A percentile compares a stretch with the other conserved stretches of the same genome.
phyloP scores from a whole-genome alignment of 2,113 vertebrate species.

The Scophthalmus maximus region DNA sequence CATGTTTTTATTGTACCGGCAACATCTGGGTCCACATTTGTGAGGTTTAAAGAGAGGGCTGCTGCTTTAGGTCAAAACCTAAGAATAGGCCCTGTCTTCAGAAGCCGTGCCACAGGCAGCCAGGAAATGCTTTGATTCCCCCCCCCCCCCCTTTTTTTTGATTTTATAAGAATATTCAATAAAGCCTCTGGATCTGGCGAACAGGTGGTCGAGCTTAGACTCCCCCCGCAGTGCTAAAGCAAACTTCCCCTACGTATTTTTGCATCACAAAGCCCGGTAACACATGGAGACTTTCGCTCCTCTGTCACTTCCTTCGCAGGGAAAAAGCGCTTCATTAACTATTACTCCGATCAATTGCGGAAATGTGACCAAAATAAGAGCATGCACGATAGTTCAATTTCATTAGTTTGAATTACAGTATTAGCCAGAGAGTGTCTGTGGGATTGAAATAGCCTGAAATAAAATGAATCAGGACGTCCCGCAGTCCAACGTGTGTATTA shows the following conservation, averaged over 20 bases:
- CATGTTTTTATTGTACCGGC: constrained; percentile 67
- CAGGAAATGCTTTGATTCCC: constrained; percentile 86
- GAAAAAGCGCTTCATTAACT: constrained; percentile 11
- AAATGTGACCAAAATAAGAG: not conserved
- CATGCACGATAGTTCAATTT: not conserved
- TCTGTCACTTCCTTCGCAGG: constrained; percentile 15
- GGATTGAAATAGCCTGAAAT: constrained; percentile 17
- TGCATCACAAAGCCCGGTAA: constrained; percentile 75
- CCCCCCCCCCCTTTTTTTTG: constrained; percentile 54
- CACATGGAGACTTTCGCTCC: constrained; percentile 56
- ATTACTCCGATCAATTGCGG: constrained; percentile 8
- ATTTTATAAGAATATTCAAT: constrained; percentile 84
- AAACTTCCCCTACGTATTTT: constrained; percentile 80
- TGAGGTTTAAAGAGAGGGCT: constrained; percentile 71
- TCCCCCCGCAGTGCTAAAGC: constrained; percentile 69
- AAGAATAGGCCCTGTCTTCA: constrained; percentile 83
- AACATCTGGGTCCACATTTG: constrained; percentile 79
- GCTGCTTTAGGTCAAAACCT: constrained; percentile 79
- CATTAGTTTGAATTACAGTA: not conserved
- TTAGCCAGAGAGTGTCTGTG: not conserved
- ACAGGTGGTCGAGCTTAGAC: constrained; percentile 84
- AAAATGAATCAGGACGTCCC: constrained; percentile 23
- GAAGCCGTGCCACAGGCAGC: constrained; percentile 82
- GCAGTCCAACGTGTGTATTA: constrained; percentile 29
- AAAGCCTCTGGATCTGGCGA: constrained; percentile 83